phyloP scores from a whole-genome alignment of 2,113 vertebrate genomes.

The Oncorhynchus clarkii region DNA sequence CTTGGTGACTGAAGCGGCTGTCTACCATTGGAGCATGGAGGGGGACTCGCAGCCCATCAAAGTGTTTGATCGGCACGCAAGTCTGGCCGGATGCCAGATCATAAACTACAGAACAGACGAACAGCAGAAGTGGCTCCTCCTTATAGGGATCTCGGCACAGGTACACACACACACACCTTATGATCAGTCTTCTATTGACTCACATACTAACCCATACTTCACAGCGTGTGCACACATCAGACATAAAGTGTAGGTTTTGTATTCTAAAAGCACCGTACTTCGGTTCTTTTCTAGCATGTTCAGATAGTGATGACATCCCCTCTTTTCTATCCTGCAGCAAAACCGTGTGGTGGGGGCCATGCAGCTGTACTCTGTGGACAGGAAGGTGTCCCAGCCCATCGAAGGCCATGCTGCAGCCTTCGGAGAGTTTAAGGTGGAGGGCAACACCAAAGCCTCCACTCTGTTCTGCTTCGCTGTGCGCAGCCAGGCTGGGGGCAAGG shows the following conservation, averaged over 20 bases:
- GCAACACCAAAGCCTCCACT: slow-evolving; percentile 83
- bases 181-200: neutral
- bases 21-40: slow-evolving; percentile 94
- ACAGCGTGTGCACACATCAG: too few species aligned
- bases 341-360: slow-evolving; percentile 90
- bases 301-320: neutral
- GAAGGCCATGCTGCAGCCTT: slow-evolving; percentile 92
- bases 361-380: slow-evolving; percentile 91
- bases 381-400: slow-evolving; percentile 91
- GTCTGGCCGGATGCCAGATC: slow-evolving; percentile 87
- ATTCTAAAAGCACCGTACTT: neutral
- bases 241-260: neutral
- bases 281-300: neutral
- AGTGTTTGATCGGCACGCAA: slow-evolving; percentile 88
- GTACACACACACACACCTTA: slow-evolving; percentile 51
- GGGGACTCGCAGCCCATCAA: slow-evolving; percentile 88
- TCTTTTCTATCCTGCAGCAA: slow-evolving; percentile 72
- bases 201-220: too few species aligned
- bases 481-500: slow-evolving; percentile 87
- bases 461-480: slow-evolving; percentile 92
- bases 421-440: slow-evolving; percentile 88
- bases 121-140: slow-evolving; percentile 89
- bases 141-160: slow-evolving; percentile 92
- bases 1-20: slow-evolving; percentile 85
- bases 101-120: slow-evolving; percentile 92